Evolutionary conservation across 2,888 invertebrate species (phyloP), one percentile per base, ranked within the genome.

Genomic region (Eupithecia exiguata): DNA sequence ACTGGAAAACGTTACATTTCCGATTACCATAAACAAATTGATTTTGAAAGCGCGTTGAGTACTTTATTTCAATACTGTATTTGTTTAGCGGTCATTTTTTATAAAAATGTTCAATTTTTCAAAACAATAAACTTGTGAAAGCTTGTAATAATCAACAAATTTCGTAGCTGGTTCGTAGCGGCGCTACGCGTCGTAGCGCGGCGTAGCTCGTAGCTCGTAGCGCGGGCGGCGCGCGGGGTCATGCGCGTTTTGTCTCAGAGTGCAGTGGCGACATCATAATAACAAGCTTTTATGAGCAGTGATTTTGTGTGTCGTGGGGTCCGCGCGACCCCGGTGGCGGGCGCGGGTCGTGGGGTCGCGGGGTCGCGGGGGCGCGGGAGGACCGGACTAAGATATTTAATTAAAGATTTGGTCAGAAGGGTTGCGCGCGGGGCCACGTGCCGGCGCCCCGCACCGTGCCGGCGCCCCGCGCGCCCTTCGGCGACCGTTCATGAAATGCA

Each of bases 341-440:
- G n/a, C 63, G 66, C 30, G 80, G 58, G 58, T 2, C 25, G 61
- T 16, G 30, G 53, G 30, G 61, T 14, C 25, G 82, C 80, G 80
- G 78, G 77, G 74, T 70, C 69, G 69, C 71, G 68, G 71, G 63
- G 67, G 65, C 62, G 70, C 46, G 79, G 76, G 78, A 76, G 78
- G 74, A 81, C 77, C 78, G 79, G 77, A 78, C 77, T 71, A 36
- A 72, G n/a, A 80, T 83, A 84, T 87, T 86, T 84, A 84, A 87
- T 87, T 83, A 86, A 85, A 84, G 84, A 84, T 85, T 83, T 71
- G 75, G 36, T 49, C 72, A 74, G 78, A 83, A 85, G 85, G 85
- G 84, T 84, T 84, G 80, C 58, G 68, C 65, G 65, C 69, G 71
- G 25, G 46, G 62, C 36, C 74, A 18, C 72, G 73, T 72, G 76